Conservation (phyloP, 2,113 vertebrate species). For the Gila orcuttii region DNA sequence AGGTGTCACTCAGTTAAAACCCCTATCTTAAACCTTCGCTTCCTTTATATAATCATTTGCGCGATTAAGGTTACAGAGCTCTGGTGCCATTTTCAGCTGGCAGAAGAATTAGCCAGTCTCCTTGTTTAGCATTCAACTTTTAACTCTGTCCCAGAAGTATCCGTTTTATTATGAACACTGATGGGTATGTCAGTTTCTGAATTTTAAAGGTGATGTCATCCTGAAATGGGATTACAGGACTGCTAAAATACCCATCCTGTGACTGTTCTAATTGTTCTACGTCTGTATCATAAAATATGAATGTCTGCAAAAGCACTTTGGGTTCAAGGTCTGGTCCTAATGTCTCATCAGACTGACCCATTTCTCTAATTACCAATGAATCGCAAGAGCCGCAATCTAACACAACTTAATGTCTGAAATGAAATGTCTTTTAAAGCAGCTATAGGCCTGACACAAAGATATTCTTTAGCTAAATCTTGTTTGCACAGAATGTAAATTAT, state of each 20-base stretch:
- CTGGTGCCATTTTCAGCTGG: constrained; percentile 3
- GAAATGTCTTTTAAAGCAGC: constrained; percentile 68
- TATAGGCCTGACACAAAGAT: constrained; percentile 68
- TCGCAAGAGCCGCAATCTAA: constrained; percentile 66
- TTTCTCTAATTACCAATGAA: constrained; percentile 77
- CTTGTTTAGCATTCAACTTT: constrained; percentile 68
- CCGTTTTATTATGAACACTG: constrained; percentile 70
- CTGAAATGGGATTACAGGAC: constrained; percentile 71
- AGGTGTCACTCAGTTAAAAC: constrained; percentile 10
- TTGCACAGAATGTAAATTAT: constrained; percentile 78
- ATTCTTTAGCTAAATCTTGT: constrained; percentile 75
- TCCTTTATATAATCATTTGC: neutral
- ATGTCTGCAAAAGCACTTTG: constrained; percentile 77
- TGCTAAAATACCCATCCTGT: constrained; percentile 75
- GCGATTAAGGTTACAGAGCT: neutral
- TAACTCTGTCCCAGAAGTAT: constrained; percentile 67
- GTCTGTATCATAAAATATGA: constrained; percentile 82
- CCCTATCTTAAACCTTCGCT: constrained; percentile 14
- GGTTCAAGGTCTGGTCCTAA: constrained; percentile 69
- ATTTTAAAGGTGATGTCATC: constrained; percentile 80
- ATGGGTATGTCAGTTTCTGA: constrained; percentile 74
- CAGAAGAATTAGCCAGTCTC: constrained; percentile 33
- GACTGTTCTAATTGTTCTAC: constrained; percentile 81
- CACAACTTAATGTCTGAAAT: constrained; percentile 69
- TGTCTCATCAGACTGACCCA: constrained; percentile 76